Percentiles rank a stretch among this genome's conserved stretches.
Conservation (phyloP, 2,888 invertebrate genomes). For the Scaptomyza caliginosa region DNA sequence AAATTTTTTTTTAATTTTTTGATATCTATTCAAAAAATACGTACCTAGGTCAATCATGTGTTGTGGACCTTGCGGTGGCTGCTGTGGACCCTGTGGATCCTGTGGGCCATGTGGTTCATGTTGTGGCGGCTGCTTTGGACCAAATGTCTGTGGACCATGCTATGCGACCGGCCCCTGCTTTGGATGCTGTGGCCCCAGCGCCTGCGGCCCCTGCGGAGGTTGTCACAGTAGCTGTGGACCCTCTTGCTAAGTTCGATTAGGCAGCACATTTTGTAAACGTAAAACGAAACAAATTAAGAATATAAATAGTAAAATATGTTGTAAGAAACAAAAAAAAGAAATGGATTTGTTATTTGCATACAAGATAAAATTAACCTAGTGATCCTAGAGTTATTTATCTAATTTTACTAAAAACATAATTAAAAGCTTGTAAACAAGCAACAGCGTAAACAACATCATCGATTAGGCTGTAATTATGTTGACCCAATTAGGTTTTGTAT, state of each 20-base stretch:
- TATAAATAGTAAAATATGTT: neutral
- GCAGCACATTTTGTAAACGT: neutral
- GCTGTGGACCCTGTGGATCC: conserved; percentile 29
- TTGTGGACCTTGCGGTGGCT: conserved; percentile 32
- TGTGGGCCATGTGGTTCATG: conserved; percentile 20
- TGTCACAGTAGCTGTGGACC: conserved; percentile 43
- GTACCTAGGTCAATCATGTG: conserved; percentile 37
- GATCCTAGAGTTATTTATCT: neutral
- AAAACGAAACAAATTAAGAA: conserved; percentile 4
- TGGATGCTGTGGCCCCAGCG: conserved; percentile 46
- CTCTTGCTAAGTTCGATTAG: conserved; percentile 22
- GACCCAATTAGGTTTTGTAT: conserved; percentile 4
- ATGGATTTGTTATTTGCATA: too few relatives aligned
- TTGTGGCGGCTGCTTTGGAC: conserved; percentile 41
- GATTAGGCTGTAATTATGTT: conserved; percentile 33
- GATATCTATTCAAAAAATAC: neutral
- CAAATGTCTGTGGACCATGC: conserved; percentile 46
- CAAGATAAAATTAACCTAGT: neutral
- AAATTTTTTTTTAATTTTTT: neutral
- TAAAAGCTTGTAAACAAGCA: neutral
- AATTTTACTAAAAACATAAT: neutral
- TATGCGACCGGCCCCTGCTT: conserved; percentile 38
- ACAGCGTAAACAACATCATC: conserved; percentile 26
- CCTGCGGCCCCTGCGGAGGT: conserved; percentile 36
- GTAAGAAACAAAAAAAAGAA: neutral